phyloP scores from a whole-genome alignment of 2,797 vertebrate genomes.

The Macroramphosus scolopax region DNA sequence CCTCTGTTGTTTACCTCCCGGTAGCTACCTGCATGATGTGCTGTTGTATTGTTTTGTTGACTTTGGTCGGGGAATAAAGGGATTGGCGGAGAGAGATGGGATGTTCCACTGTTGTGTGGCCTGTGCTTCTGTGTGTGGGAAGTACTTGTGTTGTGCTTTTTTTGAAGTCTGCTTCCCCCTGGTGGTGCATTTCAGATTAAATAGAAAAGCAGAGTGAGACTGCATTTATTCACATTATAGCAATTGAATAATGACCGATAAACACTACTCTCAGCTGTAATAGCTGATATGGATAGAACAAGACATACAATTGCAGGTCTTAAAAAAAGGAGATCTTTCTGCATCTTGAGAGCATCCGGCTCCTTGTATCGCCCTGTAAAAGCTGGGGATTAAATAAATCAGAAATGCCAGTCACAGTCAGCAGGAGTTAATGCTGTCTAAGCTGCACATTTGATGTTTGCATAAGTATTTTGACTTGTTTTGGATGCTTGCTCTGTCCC shows the following conservation, averaged over 20 bases:
- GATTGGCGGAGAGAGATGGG: constrained; percentile 30
- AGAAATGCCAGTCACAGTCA: constrained; percentile 18
- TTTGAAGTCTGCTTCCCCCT: constrained; percentile 66
- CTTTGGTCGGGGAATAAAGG: constrained; percentile 28
- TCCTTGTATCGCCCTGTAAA: constrained; percentile 14
- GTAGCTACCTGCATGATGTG: constrained; percentile 20
- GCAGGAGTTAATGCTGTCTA: constrained; percentile 30
- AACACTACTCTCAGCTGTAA: no score
- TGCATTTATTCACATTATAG: no score
- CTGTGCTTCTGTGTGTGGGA: constrained; percentile 24
- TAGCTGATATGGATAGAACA: no score
- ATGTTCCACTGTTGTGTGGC: constrained; percentile 26
- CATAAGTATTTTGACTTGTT: constrained; percentile 29
- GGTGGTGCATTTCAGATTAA: constrained; percentile 45
- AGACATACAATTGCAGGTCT: constrained; percentile 9
- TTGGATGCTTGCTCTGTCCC: constrained; percentile 30
- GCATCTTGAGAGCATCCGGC: constrained; percentile 21
- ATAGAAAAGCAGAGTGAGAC: constrained; percentile 6
- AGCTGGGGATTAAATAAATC: constrained; percentile 23
- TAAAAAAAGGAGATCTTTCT: neutral
- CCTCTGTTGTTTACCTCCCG: constrained; percentile 19
- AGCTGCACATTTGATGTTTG: constrained; percentile 30
- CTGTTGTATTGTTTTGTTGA: constrained; percentile 40
- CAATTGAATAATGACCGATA: no score
- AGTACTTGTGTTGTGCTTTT: constrained; percentile 11